Evolutionary conservation across 2,113 vertebrate species (phyloP), one percentile per base, ranked within the genome.

Genomic region (pig (Sus scrofa)): DNA sequence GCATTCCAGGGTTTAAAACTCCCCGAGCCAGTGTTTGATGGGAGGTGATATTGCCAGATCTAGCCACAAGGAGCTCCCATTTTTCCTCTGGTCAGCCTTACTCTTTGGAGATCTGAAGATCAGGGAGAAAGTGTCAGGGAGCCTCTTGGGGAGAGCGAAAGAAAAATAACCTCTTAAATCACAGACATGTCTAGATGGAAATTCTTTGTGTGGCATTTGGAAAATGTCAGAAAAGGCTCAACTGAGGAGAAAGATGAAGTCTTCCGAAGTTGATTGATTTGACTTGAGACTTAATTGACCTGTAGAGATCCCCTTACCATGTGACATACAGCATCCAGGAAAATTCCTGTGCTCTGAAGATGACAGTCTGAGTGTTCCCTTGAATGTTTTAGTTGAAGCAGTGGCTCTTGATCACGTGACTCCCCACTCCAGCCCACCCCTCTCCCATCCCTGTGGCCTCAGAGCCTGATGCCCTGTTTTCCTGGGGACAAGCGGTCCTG

Each of bases 401-500:
- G 65, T 27, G 60, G 63, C 19, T 89, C 18, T 86, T 77, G 81
- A 56, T 81, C 93, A 85, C 11, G 15, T 83, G 34, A 71, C 30
- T 84, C 65, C 50, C 56, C 44, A 4, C 44, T 8, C 44, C 44
- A 44, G 44, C 44, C 9, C 34, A 34, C 15, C 13, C 11, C 50
- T 56, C 20, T 18, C 77, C 56, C 75, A 79, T 1, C 26, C 70
- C 74, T 67, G 63, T 32, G 34, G 92, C 94, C 94, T 96, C 94
- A 63, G 73, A 88, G 56, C 84, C 20, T 11, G 10, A 74, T 14
- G 81, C 52, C 52, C 79, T 94, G 84, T 62, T 68, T 77, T 89
- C 65, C 85, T 71, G 34, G 39, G 91, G 58, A 92, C 88, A 87
- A 95, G 50, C n/a, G 44, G 75, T 12, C 67, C 20, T 65, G 83